A percentile compares a stretch with the other conserved stretches of the same genome.
Evolutionary conservation across 2,888 invertebrate genomes (phyloP).

Genomic region (Ennomos fuscantarius): DNA sequence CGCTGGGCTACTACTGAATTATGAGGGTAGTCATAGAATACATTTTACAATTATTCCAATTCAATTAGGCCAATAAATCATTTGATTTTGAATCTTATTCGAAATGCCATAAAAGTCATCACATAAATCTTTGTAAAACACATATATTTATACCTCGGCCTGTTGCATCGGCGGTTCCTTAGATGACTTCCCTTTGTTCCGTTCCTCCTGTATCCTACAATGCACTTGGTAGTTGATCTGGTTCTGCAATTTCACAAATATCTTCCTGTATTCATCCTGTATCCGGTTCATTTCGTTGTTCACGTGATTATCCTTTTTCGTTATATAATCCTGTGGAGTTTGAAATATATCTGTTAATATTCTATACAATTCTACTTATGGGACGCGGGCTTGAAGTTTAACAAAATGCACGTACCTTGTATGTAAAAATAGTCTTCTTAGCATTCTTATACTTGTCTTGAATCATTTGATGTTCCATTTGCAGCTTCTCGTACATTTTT

Average conservation of each 20-base stretch:
- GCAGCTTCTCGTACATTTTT: slow-evolving; percentile 61
- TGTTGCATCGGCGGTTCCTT: slow-evolving; percentile 46
- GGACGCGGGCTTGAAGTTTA: too few species aligned
- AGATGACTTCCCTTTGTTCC: slow-evolving; percentile 48
- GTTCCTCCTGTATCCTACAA: slow-evolving; percentile 73
- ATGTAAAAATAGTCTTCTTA: slow-evolving; percentile 86
- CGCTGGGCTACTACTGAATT: too few species aligned
- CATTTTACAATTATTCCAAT: too few species aligned
- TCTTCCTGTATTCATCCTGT: slow-evolving; percentile 86
- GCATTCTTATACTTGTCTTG: slow-evolving; percentile 87
- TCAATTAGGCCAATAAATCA: too few species aligned
- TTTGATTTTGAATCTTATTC: too few species aligned
- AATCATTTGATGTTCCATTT: slow-evolving; percentile 74
- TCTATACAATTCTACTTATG: too few species aligned
- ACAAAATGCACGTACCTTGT: slow-evolving; percentile 78
- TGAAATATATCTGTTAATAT: neutral
- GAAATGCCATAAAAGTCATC: too few species aligned
- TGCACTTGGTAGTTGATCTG: slow-evolving; percentile 78
- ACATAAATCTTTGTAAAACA: neutral
- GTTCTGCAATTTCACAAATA: slow-evolving; percentile 81
- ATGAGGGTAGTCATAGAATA: too few species aligned
- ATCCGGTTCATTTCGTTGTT: slow-evolving; percentile 87
- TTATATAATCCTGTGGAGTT: slow-evolving; percentile 82
- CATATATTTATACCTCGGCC: slow-evolving; percentile 60
- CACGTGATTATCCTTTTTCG: slow-evolving; percentile 87